Evolutionary conservation across 2,797 vertebrate genomes (phyloP).

Genomic region (Myotis vivesi): DNA sequence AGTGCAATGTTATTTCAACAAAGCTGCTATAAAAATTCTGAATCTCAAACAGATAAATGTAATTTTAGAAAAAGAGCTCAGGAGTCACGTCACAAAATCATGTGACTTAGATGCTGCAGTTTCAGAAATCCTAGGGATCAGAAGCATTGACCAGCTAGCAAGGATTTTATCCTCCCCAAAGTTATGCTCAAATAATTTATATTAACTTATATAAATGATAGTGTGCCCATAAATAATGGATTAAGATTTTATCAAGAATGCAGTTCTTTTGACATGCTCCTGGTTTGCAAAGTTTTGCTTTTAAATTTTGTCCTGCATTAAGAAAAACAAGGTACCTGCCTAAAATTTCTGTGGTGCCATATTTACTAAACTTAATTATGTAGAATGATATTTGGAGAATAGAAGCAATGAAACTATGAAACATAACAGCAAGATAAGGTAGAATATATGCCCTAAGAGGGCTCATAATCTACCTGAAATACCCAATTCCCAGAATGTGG

Average conservation of each 20-base stretch:
- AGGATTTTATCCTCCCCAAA: background rate
- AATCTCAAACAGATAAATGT: conserved; percentile 13
- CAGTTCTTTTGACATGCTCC: background rate
- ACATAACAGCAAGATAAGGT: background rate
- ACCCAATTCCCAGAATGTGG: background rate
- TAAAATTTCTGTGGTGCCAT: background rate
- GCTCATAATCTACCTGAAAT: background rate
- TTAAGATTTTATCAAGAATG: background rate
- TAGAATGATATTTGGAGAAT: background rate
- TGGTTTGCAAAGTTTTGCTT: background rate
- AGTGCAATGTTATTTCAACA: background rate
- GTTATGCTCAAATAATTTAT: background rate
- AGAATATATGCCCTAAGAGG: background rate
- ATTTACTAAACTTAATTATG: conserved; percentile 10
- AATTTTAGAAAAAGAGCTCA: background rate
- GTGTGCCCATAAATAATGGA: background rate
- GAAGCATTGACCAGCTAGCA: background rate
- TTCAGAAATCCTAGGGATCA: background rate
- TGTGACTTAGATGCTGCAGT: background rate
- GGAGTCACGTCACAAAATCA: background rate
- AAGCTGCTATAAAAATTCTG: background rate
- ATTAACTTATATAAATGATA: background rate
- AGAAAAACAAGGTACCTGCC: background rate
- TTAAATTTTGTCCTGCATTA: background rate
- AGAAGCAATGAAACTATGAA: background rate